Conservation (phyloP, 2,888 invertebrate species). For the Tethea ocularis region DNA sequence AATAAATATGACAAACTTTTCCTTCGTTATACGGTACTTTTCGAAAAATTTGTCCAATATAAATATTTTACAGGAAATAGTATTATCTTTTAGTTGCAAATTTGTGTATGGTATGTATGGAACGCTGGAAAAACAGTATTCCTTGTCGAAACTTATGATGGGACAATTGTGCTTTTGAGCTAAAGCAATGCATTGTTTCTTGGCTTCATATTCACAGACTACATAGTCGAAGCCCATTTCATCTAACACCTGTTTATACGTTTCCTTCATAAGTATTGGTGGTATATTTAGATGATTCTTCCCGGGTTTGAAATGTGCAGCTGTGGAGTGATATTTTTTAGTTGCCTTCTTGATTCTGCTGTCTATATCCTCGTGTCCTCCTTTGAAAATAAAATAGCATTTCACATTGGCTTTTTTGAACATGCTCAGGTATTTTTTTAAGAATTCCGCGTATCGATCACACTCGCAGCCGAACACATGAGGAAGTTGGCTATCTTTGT, state of each 20-base stretch:
- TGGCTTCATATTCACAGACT: slow-evolving; percentile 37
- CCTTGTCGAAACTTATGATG: slow-evolving; percentile 43
- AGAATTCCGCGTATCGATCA: slow-evolving; percentile 36
- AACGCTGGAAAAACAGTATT: slow-evolving; percentile 41
- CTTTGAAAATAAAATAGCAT: slow-evolving; percentile 51
- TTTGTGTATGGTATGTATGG: slow-evolving; percentile 37
- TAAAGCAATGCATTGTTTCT: slow-evolving; percentile 45
- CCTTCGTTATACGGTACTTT: slow-evolving; percentile 29
- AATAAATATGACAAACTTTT: slow-evolving; percentile 40
- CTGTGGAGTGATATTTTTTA: background rate
- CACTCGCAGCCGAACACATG: slow-evolving; percentile 45
- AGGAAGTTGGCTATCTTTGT: slow-evolving; percentile 27
- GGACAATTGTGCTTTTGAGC: slow-evolving; percentile 47
- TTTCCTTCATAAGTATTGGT: slow-evolving; percentile 39
- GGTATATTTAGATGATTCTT: slow-evolving; percentile 1
- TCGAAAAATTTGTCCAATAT: slow-evolving; percentile 30
- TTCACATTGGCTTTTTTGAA: slow-evolving; percentile 45
- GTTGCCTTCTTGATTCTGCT: slow-evolving; percentile 19
- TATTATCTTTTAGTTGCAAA: slow-evolving; percentile 20
- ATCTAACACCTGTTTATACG: slow-evolving; percentile 40
- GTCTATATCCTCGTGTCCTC: slow-evolving; percentile 35
- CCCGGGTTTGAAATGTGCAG: slow-evolving; percentile 5
- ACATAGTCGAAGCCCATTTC: slow-evolving; percentile 44
- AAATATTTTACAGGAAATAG: slow-evolving; percentile 33
- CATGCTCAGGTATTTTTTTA: slow-evolving; percentile 33